Conservation (phyloP, 2,113 vertebrate genomes). For the Dasyprocta punctata region DNA sequence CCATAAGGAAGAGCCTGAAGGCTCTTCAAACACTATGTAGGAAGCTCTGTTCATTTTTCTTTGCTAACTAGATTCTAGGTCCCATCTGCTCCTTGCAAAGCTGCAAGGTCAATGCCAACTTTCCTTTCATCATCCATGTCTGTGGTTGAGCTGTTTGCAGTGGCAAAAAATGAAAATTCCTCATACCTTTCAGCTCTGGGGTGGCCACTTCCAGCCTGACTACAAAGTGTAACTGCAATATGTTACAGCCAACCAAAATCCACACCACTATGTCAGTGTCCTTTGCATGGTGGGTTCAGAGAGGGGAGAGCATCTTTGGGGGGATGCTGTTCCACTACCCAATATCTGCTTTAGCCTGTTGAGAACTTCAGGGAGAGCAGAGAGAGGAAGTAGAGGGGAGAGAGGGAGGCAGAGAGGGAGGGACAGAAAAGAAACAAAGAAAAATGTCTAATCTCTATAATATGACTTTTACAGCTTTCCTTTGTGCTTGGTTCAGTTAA, state of each 20-base stretch:
- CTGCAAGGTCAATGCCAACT: slow-evolving; percentile 79
- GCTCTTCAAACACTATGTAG: slow-evolving; percentile 48
- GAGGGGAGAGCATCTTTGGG: slow-evolving; percentile 15
- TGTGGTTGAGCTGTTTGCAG: slow-evolving; percentile 72
- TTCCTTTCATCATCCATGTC: slow-evolving; percentile 73
- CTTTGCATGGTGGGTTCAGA: slow-evolving; percentile 30
- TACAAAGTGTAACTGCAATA: slow-evolving; percentile 55
- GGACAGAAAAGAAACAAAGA: background rate
- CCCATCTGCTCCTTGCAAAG: slow-evolving; percentile 75
- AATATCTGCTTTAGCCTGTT: slow-evolving; percentile 53
- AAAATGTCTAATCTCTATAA: slow-evolving; percentile 49
- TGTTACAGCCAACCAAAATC: slow-evolving; percentile 57
- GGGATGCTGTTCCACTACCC: slow-evolving; percentile 32
- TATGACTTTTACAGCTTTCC: slow-evolving; percentile 70
- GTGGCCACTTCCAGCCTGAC: slow-evolving; percentile 72
- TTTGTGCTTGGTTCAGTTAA: slow-evolving; percentile 30
- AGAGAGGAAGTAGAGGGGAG: background rate
- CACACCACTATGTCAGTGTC: slow-evolving; percentile 33
- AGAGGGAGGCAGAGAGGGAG: background rate
- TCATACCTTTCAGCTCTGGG: slow-evolving; percentile 54
- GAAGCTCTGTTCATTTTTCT: slow-evolving; percentile 68
- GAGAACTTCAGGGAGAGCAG: background rate
- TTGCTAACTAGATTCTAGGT: slow-evolving; percentile 72
- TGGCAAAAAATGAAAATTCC: slow-evolving; percentile 77
- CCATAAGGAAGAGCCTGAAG: background rate